Evolutionary conservation across 2,888 invertebrate species (phyloP), one percentile per base, ranked within the genome.

Genomic region (Eupsilia transversa): DNA sequence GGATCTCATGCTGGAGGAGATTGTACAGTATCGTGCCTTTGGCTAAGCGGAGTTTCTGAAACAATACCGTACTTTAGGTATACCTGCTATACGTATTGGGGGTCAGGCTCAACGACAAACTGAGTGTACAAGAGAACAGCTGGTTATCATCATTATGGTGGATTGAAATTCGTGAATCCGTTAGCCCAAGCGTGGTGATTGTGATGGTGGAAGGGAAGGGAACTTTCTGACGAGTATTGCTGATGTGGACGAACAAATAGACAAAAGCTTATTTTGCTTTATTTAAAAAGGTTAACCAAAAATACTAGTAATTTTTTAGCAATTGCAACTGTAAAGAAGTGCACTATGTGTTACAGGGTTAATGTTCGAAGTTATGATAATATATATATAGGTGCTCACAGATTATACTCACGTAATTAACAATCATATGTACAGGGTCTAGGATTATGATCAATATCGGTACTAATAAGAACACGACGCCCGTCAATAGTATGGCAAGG

Each of bases 1-100:
- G 94, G 0, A 98, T 97, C n/a, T 98, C 98, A 10, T 96, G 94
- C 65, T 94, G 91, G 97, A 98, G 97, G 20, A 98, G 80, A 0
- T 96, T 92, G 86, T 97, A 97, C 1, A 97, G 89, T n/a, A 97
- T 87, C 0, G 97, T 97, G 12, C 97, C 97, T 3, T 97, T 95
- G 20, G 92, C 90, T 83, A 98, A 89, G 30, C 93, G 92, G 33
- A 97, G 82, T 84, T 84, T 85, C 91, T 92, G 61, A 2, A 87
- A 76, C 0, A 52, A 82, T 56, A 6, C 0, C 1, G 6, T 33
- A n/a, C 9, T 6, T 43, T 17, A 61, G 1, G 10, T n/a, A 46
- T 27, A 61, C 30, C 27, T 27, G 3, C 9, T 0, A n/a, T 33
- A 33, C 12, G 7, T 30, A 33, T n/a, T 7, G 7, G 0, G 7